Percentiles rank a stretch among this genome's conserved stretches.
Evolutionary conservation across 2,113 vertebrate species (phyloP).

Genomic region (Falcunculus frontatus): DNA sequence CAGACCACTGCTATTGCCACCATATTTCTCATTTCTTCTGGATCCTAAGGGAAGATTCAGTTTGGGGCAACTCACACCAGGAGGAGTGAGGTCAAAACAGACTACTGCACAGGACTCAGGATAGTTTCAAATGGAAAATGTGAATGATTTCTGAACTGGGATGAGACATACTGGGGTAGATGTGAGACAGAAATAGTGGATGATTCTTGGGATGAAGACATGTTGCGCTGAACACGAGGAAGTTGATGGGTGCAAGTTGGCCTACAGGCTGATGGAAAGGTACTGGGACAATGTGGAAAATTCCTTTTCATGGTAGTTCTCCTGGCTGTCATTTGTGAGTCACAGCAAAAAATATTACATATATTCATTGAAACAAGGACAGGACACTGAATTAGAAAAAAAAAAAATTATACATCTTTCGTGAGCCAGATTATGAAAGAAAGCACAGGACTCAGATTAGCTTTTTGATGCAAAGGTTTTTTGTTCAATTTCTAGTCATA

Average conservation of each 20-base stretch:
- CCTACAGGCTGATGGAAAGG: neutral
- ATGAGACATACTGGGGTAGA: neutral
- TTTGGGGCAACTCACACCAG: neutral
- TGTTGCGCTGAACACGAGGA: neutral
- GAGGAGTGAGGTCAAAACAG: neutral
- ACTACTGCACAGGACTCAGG: accelerated
- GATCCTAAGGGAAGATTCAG: neutral
- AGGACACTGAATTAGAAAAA: neutral
- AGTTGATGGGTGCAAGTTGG: neutral
- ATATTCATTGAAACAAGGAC: neutral
- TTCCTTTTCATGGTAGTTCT: neutral
- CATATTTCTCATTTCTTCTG: neutral
- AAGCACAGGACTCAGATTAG: neutral
- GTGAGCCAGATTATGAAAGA: neutral
- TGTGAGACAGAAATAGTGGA: neutral
- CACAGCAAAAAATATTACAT: neutral
- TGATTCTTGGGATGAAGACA: neutral
- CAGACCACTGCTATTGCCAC: neutral
- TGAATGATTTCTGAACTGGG: neutral
- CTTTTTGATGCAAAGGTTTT: neutral
- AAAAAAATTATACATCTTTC: too few species aligned
- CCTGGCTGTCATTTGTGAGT: neutral
- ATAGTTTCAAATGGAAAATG: neutral
- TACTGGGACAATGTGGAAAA: neutral
- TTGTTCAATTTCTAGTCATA: neutral